Conservation (phyloP, 2,797 vertebrate genomes). For the Etheostoma nigrum region DNA sequence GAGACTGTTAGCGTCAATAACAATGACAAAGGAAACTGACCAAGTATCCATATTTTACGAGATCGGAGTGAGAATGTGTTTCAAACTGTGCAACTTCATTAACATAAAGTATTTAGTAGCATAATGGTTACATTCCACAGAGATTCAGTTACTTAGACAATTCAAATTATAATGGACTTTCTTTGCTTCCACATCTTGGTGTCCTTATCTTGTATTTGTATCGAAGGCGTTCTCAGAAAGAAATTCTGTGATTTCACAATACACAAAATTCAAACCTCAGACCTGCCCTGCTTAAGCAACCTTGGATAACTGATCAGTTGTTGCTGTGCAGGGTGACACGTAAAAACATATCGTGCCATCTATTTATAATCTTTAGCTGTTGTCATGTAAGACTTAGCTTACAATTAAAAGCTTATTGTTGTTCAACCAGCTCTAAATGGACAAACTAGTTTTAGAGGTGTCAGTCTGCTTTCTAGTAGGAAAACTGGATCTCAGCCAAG, state of each 20-base stretch:
- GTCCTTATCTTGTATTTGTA: not conserved
- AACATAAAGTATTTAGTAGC: too few species aligned
- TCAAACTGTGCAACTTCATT: too few species aligned
- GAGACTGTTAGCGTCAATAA: too few species aligned
- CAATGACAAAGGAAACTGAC: too few species aligned
- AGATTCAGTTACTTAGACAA: not conserved
- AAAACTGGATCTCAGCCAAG: not conserved
- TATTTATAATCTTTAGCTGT: not conserved
- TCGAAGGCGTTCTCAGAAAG: not conserved
- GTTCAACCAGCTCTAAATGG: not conserved
- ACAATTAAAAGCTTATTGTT: not conserved
- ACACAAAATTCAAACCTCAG: not conserved
- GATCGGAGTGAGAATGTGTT: too few species aligned
- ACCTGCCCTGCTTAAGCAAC: not conserved
- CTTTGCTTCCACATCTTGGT: not conserved
- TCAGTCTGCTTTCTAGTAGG: not conserved
- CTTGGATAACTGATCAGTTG: not conserved
- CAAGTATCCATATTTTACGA: too few species aligned
- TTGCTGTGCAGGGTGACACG: not conserved
- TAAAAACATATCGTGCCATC: not conserved
- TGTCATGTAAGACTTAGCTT: too few species aligned
- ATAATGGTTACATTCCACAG: not conserved
- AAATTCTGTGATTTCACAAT: not conserved
- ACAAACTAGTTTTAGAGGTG: slow-evolving; percentile 14
- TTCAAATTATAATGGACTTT: not conserved